phyloP scores from a whole-genome alignment of 2,113 vertebrate genomes.

The Lophius piscatorius region DNA sequence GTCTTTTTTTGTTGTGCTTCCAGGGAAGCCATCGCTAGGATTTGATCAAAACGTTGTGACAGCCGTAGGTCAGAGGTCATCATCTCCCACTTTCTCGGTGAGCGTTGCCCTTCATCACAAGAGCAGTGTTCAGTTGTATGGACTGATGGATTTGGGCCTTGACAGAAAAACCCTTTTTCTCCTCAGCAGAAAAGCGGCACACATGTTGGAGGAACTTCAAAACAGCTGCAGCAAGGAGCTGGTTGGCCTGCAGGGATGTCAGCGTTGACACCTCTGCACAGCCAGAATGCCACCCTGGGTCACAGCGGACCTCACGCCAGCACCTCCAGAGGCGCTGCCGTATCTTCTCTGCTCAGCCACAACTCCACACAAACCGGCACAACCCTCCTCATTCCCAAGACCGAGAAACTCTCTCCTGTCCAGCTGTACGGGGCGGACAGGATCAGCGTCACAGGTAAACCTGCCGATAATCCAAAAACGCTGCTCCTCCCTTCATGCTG shows the following conservation, averaged over 20 bases:
- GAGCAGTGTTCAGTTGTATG: neutral
- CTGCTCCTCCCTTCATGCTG: too few relatives aligned
- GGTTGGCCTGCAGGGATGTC: slow-evolving; percentile 54
- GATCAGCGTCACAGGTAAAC: slow-evolving; percentile 67
- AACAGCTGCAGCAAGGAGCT: slow-evolving; percentile 49
- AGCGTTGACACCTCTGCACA: slow-evolving; percentile 35
- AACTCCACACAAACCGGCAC: slow-evolving; percentile 44
- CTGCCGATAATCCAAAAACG: too few relatives aligned
- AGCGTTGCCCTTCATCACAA: slow-evolving; percentile 29
- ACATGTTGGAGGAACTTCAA: slow-evolving; percentile 24
- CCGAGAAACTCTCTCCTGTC: slow-evolving; percentile 87
- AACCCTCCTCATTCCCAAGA: slow-evolving; percentile 84
- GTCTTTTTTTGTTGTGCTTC: slow-evolving; percentile 26
- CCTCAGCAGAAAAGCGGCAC: slow-evolving; percentile 49
- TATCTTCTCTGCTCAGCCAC: slow-evolving; percentile 65
- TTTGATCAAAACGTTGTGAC: slow-evolving; percentile 59
- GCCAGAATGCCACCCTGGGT: slow-evolving; percentile 27
- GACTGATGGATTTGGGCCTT: neutral
- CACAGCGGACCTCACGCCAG: slow-evolving; percentile 36
- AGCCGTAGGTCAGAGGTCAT: slow-evolving; percentile 67
- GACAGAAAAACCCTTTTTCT: neutral
- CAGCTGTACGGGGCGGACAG: slow-evolving; percentile 76
- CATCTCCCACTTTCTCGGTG: slow-evolving; percentile 71
- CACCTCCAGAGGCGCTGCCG: slow-evolving; percentile 48
- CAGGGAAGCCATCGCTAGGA: slow-evolving; percentile 72